phyloP scores from a whole-genome alignment of 2,888 invertebrate species.

The Cyrtodaria siliqua region DNA sequence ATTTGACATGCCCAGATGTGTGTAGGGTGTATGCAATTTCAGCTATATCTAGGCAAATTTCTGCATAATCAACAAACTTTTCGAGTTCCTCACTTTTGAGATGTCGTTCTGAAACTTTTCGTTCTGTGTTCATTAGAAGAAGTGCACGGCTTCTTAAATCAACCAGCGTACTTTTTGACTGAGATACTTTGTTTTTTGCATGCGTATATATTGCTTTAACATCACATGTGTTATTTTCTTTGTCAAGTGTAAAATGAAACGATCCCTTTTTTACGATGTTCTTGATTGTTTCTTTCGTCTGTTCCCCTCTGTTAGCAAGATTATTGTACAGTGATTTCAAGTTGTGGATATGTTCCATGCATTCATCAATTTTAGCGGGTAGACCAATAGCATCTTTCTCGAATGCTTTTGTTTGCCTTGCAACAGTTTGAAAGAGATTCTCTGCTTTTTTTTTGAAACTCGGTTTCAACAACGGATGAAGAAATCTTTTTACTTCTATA shows the following conservation, averaged over 20 bases:
- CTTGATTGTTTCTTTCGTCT: conserved; percentile 65
- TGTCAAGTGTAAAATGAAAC: conserved; percentile 46
- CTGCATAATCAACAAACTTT: conserved; percentile 32
- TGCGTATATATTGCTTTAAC: conserved; percentile 6
- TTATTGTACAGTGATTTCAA: conserved; percentile 67
- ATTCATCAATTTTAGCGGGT: conserved; percentile 61
- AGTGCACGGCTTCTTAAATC: conserved; percentile 68
- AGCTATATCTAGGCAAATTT: conserved; percentile 46
- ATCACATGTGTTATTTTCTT: conserved; percentile 21
- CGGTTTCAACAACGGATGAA: conserved; percentile 54
- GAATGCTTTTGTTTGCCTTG: conserved; percentile 25
- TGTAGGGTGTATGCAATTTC: conserved; percentile 27
- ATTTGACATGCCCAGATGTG: conserved; percentile 53
- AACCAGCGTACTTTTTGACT: conserved; percentile 25
- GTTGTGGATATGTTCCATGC: conserved; percentile 63
- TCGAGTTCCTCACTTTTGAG: conserved; percentile 18
- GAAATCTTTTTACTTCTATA: conserved; percentile 66
- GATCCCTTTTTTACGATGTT: conserved; percentile 58
- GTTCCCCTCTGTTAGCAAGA: conserved; percentile 71
- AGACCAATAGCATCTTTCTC: conserved; percentile 18
- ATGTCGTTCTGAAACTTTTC: conserved; percentile 2
- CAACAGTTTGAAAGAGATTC: conserved; percentile 22
- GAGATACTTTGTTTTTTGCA: neutral
- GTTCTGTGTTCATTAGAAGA: conserved; percentile 46
- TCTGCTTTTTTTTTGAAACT: neutral